phyloP scores from a whole-genome alignment of 1,140 invertebrate genomes.

The Plectrocnemia conspersa region DNA sequence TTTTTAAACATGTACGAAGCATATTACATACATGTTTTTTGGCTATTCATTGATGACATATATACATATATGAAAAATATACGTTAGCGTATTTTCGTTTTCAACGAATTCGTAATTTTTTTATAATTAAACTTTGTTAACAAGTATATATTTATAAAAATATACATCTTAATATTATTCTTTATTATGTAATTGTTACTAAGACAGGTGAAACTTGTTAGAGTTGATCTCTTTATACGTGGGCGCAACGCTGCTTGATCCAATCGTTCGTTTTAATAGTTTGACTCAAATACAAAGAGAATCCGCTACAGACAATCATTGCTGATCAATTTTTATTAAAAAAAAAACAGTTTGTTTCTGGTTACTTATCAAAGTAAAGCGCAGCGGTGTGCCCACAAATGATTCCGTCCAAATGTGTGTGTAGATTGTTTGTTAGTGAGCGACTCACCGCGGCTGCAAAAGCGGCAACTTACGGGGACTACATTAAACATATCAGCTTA shows the following conservation, averaged over 20 bases:
- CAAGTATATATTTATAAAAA: slow-evolving; percentile 16
- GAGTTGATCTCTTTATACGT: slow-evolving; percentile 35
- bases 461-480: slow-evolving; percentile 36
- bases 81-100: background rate
- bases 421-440: slow-evolving; percentile 37
- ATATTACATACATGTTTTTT: slow-evolving; percentile 8
- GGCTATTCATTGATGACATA: no score
- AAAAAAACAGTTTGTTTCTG: slow-evolving; percentile 6
- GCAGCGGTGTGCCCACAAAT: slow-evolving; percentile 28
- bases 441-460: slow-evolving; percentile 30
- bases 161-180: slow-evolving; percentile 17
- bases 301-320: slow-evolving; percentile 30
- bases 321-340: slow-evolving; percentile 5
- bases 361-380: background rate
- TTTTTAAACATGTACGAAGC: slow-evolving; percentile 15
- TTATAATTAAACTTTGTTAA: no score
- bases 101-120: slow-evolving; percentile 11
- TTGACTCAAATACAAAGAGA: background rate
- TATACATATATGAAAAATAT: background rate
- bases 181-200: slow-evolving; percentile 32
- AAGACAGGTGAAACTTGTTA: slow-evolving; percentile 35
- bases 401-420: slow-evolving; percentile 36
- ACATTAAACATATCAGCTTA: slow-evolving; percentile 37
- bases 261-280: background rate
- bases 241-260: slow-evolving; percentile 19